Evolutionary conservation across 2,113 vertebrate genomes (phyloP).

Genomic region (Chlorodrepanis virens): DNA sequence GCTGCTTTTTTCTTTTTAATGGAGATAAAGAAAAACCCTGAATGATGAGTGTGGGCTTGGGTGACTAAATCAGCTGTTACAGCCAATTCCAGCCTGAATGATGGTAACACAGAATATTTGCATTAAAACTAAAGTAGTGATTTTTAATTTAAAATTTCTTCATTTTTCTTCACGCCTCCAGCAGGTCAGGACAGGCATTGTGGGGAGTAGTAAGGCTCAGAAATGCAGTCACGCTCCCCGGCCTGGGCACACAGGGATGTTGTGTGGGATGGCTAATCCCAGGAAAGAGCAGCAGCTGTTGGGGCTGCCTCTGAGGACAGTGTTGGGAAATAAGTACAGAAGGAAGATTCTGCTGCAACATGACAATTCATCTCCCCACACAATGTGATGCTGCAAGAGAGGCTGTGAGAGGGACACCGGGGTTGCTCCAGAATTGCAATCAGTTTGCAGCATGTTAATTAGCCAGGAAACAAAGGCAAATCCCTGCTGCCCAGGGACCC

Average conservation of each 20-base stretch:
- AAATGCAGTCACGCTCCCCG: rapidly evolving
- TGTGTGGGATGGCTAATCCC: background rate
- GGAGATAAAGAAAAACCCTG: background rate
- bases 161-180: background rate
- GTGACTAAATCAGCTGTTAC: background rate
- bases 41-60: background rate
- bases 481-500: background rate
- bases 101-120: background rate
- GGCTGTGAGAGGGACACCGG: rapidly evolving
- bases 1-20: background rate
- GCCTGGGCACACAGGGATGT: background rate
- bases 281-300: rapidly evolving
- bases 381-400: background rate
- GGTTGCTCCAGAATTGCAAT: background rate
- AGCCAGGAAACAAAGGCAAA: background rate
- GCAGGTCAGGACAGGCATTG: background rate
- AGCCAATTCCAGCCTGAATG: background rate
- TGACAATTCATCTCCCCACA: background rate
- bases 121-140: background rate
- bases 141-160: background rate
- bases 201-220: background rate
- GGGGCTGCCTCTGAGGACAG: background rate
- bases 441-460: background rate
- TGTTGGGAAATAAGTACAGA: background rate
- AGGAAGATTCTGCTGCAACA: background rate